phyloP scores from a whole-genome alignment of 2,113 vertebrate species.

The Oreochromis niloticus region DNA sequence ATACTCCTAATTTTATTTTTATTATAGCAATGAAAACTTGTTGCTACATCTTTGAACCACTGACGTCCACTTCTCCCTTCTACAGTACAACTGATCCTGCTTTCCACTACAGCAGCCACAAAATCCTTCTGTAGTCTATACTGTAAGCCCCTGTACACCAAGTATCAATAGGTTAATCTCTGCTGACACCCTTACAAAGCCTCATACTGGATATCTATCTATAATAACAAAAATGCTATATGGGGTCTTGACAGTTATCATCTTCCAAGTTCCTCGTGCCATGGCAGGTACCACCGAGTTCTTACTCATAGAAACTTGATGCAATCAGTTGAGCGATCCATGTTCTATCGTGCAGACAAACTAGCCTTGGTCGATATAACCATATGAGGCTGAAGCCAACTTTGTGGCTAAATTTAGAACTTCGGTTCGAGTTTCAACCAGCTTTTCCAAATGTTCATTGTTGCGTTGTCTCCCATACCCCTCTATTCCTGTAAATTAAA shows the following conservation, averaged over 20 bases:
- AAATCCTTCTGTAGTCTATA: neutral
- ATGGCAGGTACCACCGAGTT: neutral
- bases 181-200: neutral
- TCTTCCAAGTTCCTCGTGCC: neutral
- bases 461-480: neutral
- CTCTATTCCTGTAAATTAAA: neutral
- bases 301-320: neutral
- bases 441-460: neutral
- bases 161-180: neutral
- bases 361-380: neutral
- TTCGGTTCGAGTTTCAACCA: neutral
- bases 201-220: neutral
- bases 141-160: neutral
- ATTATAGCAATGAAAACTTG: fast-evolving
- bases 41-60: neutral
- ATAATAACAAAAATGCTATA: neutral
- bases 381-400: neutral
- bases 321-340: neutral
- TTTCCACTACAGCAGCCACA: neutral
- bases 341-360: neutral
- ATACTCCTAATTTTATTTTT: neutral
- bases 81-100: neutral
- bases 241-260: neutral
- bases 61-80: neutral
- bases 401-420: neutral